These are phyloP conservation scores for Artemisiospiza belli DNA, from an alignment of 2,113 vertebrate species.

Conservation along the genomic window DNA sequence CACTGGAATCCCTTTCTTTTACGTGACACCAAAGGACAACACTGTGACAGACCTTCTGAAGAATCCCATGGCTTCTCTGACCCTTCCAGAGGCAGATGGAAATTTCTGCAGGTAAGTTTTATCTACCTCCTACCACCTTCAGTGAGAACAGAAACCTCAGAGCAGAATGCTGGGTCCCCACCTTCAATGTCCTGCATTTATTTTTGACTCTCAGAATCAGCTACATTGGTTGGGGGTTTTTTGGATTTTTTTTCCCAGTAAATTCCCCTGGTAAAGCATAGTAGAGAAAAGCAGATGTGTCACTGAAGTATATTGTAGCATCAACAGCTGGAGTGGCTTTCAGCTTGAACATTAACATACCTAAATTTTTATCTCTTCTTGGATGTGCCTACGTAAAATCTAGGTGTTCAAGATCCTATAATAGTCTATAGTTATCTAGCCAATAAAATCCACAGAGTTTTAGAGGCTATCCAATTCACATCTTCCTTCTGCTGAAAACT, in stretches of 20 bases:
- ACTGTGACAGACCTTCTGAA: slow-evolving; percentile 80
- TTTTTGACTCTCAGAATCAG: not conserved
- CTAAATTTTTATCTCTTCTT: not conserved
- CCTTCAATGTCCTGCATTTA: not conserved
- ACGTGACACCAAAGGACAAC: slow-evolving; percentile 82
- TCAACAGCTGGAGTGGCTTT: not conserved
- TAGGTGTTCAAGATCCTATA: not conserved
- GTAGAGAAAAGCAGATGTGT: not conserved
- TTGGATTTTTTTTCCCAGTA: not conserved
- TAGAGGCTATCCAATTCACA: not conserved
- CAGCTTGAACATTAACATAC: not conserved
- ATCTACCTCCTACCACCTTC: not conserved
- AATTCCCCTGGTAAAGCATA: not conserved
- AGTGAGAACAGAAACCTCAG: not conserved
- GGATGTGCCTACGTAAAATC: not conserved
- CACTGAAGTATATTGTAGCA: not conserved
- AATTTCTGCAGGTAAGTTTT: slow-evolving; percentile 85
- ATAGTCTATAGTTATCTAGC: not conserved
- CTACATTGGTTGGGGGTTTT: not conserved
- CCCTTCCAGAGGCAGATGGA: slow-evolving; percentile 82
- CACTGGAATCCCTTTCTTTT: slow-evolving; percentile 89
- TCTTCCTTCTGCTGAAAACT: not conserved
- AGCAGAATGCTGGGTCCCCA: not conserved
- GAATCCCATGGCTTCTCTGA: slow-evolving; percentile 83
- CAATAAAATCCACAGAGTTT: not conserved